These are phyloP conservation scores for Phyllostomus hastatus DNA, from an alignment of 2,113 vertebrate genomes.

Conservation along the genomic window DNA sequence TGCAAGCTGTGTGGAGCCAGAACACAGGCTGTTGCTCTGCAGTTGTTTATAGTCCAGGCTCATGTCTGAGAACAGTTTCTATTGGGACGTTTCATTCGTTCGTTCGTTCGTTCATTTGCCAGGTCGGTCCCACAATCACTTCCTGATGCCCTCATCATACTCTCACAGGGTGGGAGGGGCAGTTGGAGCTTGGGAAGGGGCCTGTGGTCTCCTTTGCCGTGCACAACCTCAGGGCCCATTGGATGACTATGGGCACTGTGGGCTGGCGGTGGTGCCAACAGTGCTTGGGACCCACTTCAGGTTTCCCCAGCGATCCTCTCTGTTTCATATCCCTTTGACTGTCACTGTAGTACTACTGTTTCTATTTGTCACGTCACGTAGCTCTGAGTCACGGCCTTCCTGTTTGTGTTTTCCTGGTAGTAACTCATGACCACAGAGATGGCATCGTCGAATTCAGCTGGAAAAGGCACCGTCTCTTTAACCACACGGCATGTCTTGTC, in stretches of 20 bases:
- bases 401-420: slow-evolving; percentile 77
- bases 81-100: too few relatives aligned
- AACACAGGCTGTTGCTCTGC: too few relatives aligned
- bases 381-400: background rate
- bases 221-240: background rate
- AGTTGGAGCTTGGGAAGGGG: too few relatives aligned
- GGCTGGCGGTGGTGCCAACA: fast-evolving
- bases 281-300: background rate
- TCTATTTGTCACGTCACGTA: background rate
- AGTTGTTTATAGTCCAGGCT: too few relatives aligned
- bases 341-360: fast-evolving
- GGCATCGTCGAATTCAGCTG: slow-evolving; percentile 92
- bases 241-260: fast-evolving
- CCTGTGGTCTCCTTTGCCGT: too few relatives aligned
- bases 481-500: slow-evolving; percentile 95
- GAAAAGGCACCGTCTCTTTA: slow-evolving; percentile 97
- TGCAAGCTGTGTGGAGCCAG: too few relatives aligned
- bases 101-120: too few relatives aligned
- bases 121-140: too few relatives aligned
- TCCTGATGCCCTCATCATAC: too few relatives aligned
- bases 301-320: background rate
- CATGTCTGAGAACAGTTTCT: too few relatives aligned
- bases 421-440: slow-evolving; percentile 90
- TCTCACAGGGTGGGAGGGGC: too few relatives aligned
- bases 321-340: background rate